Evolutionary conservation across 1,140 invertebrate genomes (phyloP), one percentile per base, ranked within the genome.

Genomic region (Philaenus spumarius): DNA sequence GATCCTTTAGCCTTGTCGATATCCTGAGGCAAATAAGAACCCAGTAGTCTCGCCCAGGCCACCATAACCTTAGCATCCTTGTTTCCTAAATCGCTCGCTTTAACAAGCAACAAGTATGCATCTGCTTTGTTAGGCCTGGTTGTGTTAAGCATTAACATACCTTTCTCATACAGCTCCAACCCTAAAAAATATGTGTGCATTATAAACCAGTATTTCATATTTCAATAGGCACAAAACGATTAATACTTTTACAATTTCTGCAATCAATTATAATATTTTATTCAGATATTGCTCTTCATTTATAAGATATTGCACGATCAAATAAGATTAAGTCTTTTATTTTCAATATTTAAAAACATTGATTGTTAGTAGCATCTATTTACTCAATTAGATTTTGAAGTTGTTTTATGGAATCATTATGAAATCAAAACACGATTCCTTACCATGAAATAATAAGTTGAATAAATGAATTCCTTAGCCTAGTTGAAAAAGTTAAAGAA

Each of bases 21-120:
- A 73, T 97, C 83, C 61, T 92, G 84, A 48, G 80, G 78, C 1
- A 83, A 43, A 23, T 81, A 81, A 55, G 82, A 82, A 1, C 95
- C 95, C 64, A 97, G 84, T 2, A 98, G 71, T 58, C 87, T 79
- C 0, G 85, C 87, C 86, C 93, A 95, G 0, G 91, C 93, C 6
- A 96, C 68, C 69, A 87, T 82, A 55, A 91, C 86, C 68, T 85
- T 80, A 0, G 95, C 88, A 63, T 87, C 82, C 4, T 75, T 74
- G 69, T 96, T 90, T 34, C 90, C 91, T 17, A 85, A 73, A 43
- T 84, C 81, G 0, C 91, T 86, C 1, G 94, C 89, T 61, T 83
- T 73, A 24, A 82, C 76, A 6, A 95, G 73, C 39, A 87, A 68
- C 43, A 79, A 73, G 65, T 86, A 88, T 6, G 84, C 83, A 54